phyloP scores from a whole-genome alignment of 2,113 vertebrate species.

The Amia ocellicauda region DNA sequence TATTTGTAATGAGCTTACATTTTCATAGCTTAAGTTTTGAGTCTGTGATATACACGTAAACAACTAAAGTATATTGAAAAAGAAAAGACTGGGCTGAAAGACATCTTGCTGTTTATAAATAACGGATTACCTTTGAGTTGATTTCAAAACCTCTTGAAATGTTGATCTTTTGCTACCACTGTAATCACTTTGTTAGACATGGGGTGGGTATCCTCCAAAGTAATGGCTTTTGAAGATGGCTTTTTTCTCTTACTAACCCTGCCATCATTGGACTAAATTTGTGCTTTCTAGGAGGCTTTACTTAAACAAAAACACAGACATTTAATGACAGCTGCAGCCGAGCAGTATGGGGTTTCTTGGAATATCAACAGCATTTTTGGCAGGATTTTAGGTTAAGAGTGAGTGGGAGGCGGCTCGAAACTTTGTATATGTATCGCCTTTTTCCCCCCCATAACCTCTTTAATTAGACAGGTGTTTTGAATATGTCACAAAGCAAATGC shows the following conservation, averaged over 20 bases:
- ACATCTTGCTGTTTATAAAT: background rate
- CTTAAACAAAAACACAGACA: background rate
- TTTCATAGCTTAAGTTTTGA: background rate
- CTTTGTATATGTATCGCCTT: background rate
- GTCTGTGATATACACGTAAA: too few relatives aligned
- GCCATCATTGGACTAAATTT: background rate
- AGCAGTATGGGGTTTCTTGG: background rate
- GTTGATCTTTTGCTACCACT: background rate
- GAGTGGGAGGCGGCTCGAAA: too few relatives aligned
- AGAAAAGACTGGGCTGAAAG: too few relatives aligned
- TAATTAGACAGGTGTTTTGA: slow-evolving; percentile 13
- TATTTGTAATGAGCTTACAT: too few relatives aligned
- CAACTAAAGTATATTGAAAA: too few relatives aligned
- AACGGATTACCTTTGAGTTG: background rate
- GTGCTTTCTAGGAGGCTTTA: background rate
- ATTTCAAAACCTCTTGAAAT: background rate
- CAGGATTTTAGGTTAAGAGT: too few relatives aligned
- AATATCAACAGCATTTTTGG: too few relatives aligned
- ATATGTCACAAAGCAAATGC: background rate
- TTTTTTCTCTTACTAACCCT: background rate
- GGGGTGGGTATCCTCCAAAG: background rate
- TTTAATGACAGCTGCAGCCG: slow-evolving; percentile 1
- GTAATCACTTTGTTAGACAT: background rate
- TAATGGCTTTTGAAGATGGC: background rate
- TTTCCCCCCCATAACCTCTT: background rate